Evolutionary conservation across 2,113 vertebrate species (phyloP).

Genomic region (Neolamprologus cancellatus): DNA sequence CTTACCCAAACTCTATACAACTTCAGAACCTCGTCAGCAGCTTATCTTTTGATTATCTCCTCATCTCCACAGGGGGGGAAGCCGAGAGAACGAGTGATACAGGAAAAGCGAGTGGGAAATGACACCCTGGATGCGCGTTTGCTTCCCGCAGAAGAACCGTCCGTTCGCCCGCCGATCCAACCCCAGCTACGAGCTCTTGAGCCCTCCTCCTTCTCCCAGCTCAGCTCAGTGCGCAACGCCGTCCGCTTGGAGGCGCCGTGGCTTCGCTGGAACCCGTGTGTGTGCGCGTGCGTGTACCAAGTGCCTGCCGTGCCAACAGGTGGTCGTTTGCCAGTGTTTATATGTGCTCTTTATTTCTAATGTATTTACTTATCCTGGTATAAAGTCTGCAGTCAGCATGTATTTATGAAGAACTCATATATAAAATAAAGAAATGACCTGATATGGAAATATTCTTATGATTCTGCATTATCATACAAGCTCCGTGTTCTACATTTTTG

Average conservation of each 20-base stretch:
- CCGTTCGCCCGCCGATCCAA: constrained; percentile 40
- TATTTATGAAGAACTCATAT: background rate
- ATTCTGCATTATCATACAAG: background rate
- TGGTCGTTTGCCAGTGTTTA: background rate
- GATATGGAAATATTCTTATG: background rate
- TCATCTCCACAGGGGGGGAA: constrained; percentile 37
- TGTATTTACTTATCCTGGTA: background rate
- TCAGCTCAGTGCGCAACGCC: background rate
- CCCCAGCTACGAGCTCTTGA: constrained; percentile 15
- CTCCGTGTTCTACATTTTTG: background rate
- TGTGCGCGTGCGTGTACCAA: background rate
- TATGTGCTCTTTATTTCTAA: background rate
- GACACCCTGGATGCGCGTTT: constrained; percentile 46
- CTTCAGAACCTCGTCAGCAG: constrained; percentile 3
- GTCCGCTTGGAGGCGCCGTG: constrained; percentile 61
- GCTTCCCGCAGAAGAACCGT: constrained; percentile 53
- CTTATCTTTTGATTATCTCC: constrained; percentile 22
- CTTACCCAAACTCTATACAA: constrained; percentile 51
- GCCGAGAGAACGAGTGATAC: background rate
- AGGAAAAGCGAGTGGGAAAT: background rate
- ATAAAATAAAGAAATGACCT: background rate
- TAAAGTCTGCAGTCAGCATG: background rate
- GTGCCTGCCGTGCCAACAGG: background rate
- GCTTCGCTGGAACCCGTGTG: constrained; percentile 33
- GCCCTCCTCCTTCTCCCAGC: constrained; percentile 51